Conservation (phyloP, 2,888 invertebrate genomes). For the Fissipunctia ypsillon region DNA sequence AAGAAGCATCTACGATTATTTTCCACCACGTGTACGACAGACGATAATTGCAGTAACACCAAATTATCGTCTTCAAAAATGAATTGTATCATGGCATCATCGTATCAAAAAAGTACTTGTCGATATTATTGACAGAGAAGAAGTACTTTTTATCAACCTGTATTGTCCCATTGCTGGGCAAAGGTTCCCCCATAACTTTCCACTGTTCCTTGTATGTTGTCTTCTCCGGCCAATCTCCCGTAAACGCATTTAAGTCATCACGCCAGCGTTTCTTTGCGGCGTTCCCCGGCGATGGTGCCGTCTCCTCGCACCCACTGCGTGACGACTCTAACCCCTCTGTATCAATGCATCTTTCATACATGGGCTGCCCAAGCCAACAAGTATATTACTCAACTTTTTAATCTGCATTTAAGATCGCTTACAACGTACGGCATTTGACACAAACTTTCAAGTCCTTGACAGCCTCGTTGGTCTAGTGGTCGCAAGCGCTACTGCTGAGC, state of each 20-base stretch:
- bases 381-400: no score
- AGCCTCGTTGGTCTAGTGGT: no score
- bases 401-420: no score
- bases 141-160: background rate
- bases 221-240: background rate
- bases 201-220: background rate
- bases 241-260: background rate
- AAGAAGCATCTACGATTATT: no score
- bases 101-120: background rate
- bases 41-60: background rate
- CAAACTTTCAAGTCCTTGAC: no score
- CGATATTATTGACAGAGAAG: no score
- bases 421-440: no score
- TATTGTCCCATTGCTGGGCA: background rate
- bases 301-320: no score
- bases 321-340: background rate
- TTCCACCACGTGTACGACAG: background rate
- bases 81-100: background rate
- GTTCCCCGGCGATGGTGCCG: background rate
- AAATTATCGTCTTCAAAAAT: background rate
- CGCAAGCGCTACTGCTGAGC: no score
- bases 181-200: no score
- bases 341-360: background rate
- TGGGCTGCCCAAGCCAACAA: background rate
- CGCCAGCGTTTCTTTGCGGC: background rate